Base-by-base conservation (phyloP, 1,140 invertebrate genomes). In the Zaprionus ornatus region DNA sequence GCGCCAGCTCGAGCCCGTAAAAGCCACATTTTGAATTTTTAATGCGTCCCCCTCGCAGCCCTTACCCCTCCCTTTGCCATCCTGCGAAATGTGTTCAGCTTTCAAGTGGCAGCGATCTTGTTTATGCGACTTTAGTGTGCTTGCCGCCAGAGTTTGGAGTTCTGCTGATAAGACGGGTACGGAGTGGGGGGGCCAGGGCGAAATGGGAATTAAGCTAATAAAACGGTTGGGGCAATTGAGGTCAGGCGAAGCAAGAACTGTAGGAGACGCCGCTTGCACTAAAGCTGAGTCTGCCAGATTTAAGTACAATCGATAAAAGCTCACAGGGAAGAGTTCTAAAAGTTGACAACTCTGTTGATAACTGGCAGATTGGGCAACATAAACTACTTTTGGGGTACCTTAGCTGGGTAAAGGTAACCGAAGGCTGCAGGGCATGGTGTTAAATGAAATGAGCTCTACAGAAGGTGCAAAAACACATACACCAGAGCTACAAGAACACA, bases 21-120 rank as follows among this genome's bases (percentile, higher is more conserved):
- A 90, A 72, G 66, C 79, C 81, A 90, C 75, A 81, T 90, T 90
- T 90, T 90, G 85, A 79, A 83, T 85, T 84, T 90, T 88, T 88
- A 90, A 90, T 85, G 85, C 56, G 60, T 27, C n/a, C 4, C 37
- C 21, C 60, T 29, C 63, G 29, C 6, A 27, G 27, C 27, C 55
- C 60, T 35, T 50, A 59, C 68, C 73, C 35, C 37, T n/a, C 15
- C 13, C 37, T n/a, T 12, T 17, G n/a, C n/a, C 40, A 3, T 45
- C n/a, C 9, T 45, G 40, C 61, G 68, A 72, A 84, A 81, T 82
- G 80, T 73, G 48, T 63, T 70, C 78, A 84, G 67, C 74, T 79
- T 80, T 75, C 80, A 90, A 88, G 78, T 88, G 77, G 74, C 80
- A 78, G 84, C 80, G 85, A 88, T 88, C 85, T 88, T 90, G 85